Evolutionary conservation across 37 sponge, comb jelly and placozoan genomes (phyloP).

Genomic region (Agelas oroides): DNA sequence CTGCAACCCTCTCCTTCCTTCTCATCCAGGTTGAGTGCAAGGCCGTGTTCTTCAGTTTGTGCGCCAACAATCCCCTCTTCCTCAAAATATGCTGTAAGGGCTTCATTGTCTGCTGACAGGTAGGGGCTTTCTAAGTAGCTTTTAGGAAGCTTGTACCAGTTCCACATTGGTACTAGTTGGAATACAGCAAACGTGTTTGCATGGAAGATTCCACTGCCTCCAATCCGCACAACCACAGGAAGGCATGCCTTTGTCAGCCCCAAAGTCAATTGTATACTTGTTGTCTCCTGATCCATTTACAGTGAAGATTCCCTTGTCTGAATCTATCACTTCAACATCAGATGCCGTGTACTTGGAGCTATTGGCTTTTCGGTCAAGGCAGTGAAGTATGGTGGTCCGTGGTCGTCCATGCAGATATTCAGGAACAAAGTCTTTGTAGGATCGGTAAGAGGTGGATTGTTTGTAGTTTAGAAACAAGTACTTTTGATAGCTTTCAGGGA

Average conservation of each 20-base stretch:
- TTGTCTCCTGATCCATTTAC: background rate
- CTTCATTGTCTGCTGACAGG: too few relatives aligned
- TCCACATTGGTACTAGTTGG: background rate
- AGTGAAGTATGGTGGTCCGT: constrained; percentile 9
- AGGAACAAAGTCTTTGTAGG: constrained; percentile 13
- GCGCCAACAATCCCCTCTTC: too few relatives aligned
- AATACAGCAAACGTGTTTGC: constrained; percentile 50
- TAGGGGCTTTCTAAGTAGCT: background rate
- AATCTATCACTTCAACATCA: background rate
- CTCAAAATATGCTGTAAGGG: too few relatives aligned
- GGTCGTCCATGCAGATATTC: constrained; percentile 17
- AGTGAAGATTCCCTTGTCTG: constrained; percentile 2
- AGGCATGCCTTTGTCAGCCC: background rate
- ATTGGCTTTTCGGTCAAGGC: constrained; percentile 18
- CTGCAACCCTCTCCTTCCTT: too few relatives aligned
- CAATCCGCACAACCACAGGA: constrained; percentile 33
- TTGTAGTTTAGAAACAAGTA: background rate
- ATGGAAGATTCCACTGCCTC: constrained; percentile 11
- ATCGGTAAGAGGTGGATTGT: background rate
- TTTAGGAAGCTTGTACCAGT: constrained; percentile 16
- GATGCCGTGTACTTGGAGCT: background rate
- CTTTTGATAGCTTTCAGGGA: constrained; percentile 6
- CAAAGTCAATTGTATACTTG: constrained; percentile 13
- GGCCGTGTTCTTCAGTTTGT: too few relatives aligned
- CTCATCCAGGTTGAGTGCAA: too few relatives aligned